These are phyloP conservation scores for Chamaetylas fuelleborni DNA, from an alignment of 2,113 vertebrate genomes.

Conservation along the genomic window DNA sequence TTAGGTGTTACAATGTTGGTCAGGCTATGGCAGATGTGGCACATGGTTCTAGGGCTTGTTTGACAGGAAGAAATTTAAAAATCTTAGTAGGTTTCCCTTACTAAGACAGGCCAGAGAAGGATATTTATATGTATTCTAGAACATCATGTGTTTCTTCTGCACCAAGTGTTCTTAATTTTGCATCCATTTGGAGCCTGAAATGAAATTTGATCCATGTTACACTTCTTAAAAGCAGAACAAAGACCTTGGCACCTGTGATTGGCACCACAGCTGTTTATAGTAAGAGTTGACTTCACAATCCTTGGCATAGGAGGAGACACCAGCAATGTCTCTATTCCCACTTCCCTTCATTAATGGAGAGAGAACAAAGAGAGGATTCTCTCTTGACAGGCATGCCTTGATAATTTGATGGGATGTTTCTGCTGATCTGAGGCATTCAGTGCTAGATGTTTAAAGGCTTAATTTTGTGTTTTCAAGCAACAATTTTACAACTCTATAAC, in stretches of 20 bases:
- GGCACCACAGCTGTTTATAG: not conserved
- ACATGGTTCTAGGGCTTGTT: not conserved
- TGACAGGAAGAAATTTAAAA: not conserved
- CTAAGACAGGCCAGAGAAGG: not conserved
- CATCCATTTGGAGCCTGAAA: conserved; percentile 3
- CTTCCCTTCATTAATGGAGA: not conserved
- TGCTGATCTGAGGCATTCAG: not conserved
- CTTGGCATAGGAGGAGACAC: not conserved
- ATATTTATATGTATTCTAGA: not conserved
- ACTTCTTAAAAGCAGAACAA: conserved; percentile 24
- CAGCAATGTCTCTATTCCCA: not conserved
- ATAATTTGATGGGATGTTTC: not conserved
- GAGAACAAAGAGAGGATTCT: not conserved
- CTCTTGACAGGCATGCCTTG: not conserved
- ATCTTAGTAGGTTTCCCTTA: not conserved
- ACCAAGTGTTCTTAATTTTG: conserved; percentile 31
- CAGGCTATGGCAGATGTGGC: not conserved
- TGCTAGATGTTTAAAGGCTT: not conserved
- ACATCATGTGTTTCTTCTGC: not conserved
- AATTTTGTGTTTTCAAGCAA: not conserved
- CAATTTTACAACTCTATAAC: not conserved
- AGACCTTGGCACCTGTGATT: not conserved
- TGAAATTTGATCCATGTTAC: conserved; percentile 13
- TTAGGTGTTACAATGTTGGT: not conserved
- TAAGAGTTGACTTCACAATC: not conserved